Evolutionary conservation across 2,888 invertebrate genomes (phyloP).

Genomic region (Pomacea canaliculata): DNA sequence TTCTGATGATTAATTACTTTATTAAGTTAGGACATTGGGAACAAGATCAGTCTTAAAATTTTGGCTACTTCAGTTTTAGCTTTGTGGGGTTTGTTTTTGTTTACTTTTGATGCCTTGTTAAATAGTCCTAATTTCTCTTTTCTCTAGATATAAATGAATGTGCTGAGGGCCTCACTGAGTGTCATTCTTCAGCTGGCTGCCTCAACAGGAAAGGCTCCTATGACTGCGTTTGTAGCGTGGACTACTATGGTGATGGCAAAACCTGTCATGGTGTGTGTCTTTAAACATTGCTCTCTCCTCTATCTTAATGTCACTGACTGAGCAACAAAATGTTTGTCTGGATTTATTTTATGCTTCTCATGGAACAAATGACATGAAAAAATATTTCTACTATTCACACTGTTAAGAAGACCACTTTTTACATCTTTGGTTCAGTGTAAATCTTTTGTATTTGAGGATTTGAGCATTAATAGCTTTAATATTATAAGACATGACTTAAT

Average conservation of each 20-base stretch:
- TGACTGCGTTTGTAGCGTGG: slow-evolving; percentile 61
- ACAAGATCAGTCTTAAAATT: no score
- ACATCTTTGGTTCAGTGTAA: no score
- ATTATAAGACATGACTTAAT: not conserved
- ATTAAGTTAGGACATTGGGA: no score
- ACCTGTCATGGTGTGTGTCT: slow-evolving; percentile 51
- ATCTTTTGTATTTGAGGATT: no score
- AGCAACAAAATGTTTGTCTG: not conserved
- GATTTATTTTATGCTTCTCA: not conserved
- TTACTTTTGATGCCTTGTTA: no score
- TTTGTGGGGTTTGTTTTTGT: no score
- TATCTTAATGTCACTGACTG: not conserved
- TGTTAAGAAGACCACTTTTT: no score
- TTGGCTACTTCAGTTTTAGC: no score
- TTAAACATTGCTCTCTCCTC: not conserved
- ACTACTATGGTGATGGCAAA: slow-evolving; percentile 56
- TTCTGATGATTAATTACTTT: no score
- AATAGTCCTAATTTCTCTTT: no score
- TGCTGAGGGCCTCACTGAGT: slow-evolving; percentile 49
- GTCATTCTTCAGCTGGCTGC: slow-evolving; percentile 63
- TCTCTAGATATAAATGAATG: slow-evolving; percentile 65
- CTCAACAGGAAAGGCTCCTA: slow-evolving; percentile 62
- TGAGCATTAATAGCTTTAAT: not conserved
- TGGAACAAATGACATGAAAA: not conserved
- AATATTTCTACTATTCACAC: no score